Conservation (phyloP, 1,140 invertebrate species). For the Contarinia nasturtii region DNA sequence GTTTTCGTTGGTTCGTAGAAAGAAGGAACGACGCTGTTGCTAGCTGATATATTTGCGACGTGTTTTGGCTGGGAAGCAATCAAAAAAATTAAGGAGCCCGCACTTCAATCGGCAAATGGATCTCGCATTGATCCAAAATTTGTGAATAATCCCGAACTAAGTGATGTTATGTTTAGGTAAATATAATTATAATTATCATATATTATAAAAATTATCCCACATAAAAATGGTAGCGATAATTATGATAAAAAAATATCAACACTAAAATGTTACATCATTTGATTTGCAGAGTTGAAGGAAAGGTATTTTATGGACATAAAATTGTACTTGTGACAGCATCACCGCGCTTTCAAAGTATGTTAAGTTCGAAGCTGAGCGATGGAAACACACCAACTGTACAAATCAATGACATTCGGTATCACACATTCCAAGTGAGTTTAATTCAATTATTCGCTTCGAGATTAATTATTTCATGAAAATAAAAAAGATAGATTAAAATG, state of each 20-base stretch:
- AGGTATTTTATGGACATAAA: conserved; percentile 86
- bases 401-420: conserved; percentile 81
- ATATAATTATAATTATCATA: neutral
- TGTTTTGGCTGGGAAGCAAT: conserved; percentile 76
- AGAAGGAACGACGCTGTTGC: conserved; percentile 66
- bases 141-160: conserved; percentile 79
- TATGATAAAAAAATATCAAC: neutral
- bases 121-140: conserved; percentile 76
- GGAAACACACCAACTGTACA: conserved; percentile 64
- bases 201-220: neutral
- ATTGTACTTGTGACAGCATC: conserved; percentile 83
- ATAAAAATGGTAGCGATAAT: no score
- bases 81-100: conserved; percentile 52
- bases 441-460: conserved; percentile 4
- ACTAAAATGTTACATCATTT: neutral
- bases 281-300: conserved; percentile 52
- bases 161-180: conserved; percentile 68
- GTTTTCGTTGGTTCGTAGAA: conserved; percentile 33
- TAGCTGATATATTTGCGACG: conserved; percentile 77
- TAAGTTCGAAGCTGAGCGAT: conserved; percentile 57
- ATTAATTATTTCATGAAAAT: neutral
- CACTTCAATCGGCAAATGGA: conserved; percentile 38
- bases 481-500: no score
- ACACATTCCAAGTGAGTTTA: conserved; percentile 71
- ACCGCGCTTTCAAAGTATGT: conserved; percentile 65